Base-by-base conservation (phyloP, 1,140 invertebrate genomes). In the Aphelinus atriplicis region DNA sequence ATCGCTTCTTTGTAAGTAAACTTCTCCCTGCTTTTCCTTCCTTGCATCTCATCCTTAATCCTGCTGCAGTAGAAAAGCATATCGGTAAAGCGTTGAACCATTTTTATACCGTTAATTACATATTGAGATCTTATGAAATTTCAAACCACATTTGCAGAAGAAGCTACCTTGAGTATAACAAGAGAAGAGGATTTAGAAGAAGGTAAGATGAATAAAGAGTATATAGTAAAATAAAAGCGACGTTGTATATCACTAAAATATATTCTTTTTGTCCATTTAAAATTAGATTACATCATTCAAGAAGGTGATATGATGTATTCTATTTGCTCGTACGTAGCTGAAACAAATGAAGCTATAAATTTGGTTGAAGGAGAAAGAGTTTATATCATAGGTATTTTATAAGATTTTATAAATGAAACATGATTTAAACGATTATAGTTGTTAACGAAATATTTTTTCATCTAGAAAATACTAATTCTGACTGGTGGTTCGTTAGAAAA, bases 401-500 rank as follows among this genome's bases (percentile, higher is more conserved):
- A 55, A 55, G 53, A 55, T 10, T 10, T 7, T 26, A 26, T 26
- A 26, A 26, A 26, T 26, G 26, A 26, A 26, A 26, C 26, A 26
- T 26, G 26, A 26, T 26, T 26, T 26, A 26, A 5, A 55, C 53
- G 53, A 55, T 55, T 26, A 26, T 26, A 26, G 26, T 26, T 26
- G 26, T 26, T 26, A 26, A 26, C 26, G 26, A 0, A 73, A 60
- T 50, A 66, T 5, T 26, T 63, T 68, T 77, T 80, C 63, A 66
- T 72, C 79, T 76, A 91, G 93, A 95, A 85, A 93, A 92, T 71
- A 92, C 92, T 58, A 94, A 94, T 80, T 85, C 88, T 76, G 95
- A 97, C 81, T 97, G 95, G 95, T 97, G 96, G 96, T 96, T 95
- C 83, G 95, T 97, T 0, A 92, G 92, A 78, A 98, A 97, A 87